Evolutionary conservation across 2,888 invertebrate genomes (phyloP).

Genomic region (Cetonia aurata): DNA sequence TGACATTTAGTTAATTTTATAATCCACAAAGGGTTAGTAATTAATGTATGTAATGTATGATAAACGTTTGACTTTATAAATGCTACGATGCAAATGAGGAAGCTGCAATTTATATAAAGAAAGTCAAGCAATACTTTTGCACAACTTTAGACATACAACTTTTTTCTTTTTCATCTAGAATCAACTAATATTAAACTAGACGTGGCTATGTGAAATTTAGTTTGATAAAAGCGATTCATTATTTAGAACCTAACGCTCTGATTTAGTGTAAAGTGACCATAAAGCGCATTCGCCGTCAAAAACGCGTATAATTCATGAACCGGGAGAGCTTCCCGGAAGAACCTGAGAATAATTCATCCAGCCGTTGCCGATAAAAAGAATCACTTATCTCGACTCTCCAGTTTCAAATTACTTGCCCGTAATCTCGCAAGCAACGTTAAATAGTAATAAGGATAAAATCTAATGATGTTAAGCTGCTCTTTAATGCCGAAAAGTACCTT

Average conservation of each 20-base stretch:
- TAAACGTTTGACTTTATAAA: no score
- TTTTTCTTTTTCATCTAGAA: no score
- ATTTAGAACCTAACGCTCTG: constrained; percentile 11
- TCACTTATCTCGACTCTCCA: constrained; percentile 16
- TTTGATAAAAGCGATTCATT: neutral
- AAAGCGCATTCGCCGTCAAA: constrained; percentile 15
- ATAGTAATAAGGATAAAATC: neutral
- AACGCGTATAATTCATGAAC: constrained; percentile 17
- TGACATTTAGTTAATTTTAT: no score
- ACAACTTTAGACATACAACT: no score
- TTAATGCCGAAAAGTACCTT: no score
- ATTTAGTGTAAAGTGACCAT: neutral
- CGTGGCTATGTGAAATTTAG: neutral
- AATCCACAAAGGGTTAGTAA: no score
- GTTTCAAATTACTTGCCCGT: neutral
- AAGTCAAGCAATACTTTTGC: no score
- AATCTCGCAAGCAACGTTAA: constrained; percentile 2
- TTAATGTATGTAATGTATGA: no score
- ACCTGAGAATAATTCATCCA: constrained; percentile 27
- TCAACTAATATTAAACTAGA: neutral
- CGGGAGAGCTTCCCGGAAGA: constrained; percentile 11
- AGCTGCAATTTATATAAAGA: no score
- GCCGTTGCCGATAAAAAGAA: constrained; percentile 22
- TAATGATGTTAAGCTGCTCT: no score
- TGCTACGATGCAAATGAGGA: no score